Percentiles rank a stretch among this genome's conserved stretches.
These are phyloP conservation scores for Pelusios castaneus DNA, from an alignment of 2,113 vertebrate genomes.

Conservation along the genomic window DNA sequence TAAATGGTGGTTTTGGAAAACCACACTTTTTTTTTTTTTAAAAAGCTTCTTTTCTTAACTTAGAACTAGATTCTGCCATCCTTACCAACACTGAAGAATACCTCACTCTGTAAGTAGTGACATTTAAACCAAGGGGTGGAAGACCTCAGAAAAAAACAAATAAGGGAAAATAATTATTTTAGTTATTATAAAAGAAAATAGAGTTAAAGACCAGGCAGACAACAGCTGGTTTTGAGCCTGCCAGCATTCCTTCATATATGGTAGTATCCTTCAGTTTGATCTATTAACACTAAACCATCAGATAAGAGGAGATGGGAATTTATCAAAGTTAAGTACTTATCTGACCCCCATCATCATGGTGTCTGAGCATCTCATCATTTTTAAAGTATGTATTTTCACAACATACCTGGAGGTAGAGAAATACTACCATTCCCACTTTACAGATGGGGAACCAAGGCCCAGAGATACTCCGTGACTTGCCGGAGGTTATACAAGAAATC, in stretches of 20 bases:
- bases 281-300: not conserved
- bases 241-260: not conserved
- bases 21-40: not conserved
- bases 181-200: not conserved
- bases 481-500: not conserved
- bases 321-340: not conserved
- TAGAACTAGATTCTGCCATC: not conserved
- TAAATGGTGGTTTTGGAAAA: not conserved
- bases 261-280: not conserved
- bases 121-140: not conserved
- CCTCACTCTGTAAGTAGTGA: not conserved
- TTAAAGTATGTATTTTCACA: not conserved
- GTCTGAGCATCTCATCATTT: not conserved
- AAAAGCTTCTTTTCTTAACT: not conserved
- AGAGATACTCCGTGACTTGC: not conserved
- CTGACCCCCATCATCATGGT: not conserved
- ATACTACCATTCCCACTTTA: not conserved
- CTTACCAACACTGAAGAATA: constrained; percentile 8
- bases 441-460: not conserved
- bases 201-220: not conserved
- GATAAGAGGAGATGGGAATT: not conserved
- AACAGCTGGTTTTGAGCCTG: not conserved
- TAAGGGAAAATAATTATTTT: not conserved
- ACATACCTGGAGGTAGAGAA: not conserved
- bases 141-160: not conserved